Conservation (phyloP, 2,113 vertebrate species). For the Hemiscyllium ocellatum region DNA sequence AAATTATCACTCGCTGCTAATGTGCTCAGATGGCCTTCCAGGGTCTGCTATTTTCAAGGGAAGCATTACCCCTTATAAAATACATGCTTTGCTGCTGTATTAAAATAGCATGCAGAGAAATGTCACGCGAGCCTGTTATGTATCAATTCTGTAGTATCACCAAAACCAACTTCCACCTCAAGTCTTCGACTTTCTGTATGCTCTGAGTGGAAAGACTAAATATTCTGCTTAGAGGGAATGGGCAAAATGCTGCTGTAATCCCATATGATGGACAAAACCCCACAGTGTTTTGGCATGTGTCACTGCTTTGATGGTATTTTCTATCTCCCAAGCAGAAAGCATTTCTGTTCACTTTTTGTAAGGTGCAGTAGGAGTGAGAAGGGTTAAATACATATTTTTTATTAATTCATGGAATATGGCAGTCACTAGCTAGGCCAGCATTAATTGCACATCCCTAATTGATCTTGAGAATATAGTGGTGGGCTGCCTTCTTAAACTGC, state of each 20-base stretch:
- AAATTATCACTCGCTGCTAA: neutral
- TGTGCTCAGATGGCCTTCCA: neutral
- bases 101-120: neutral
- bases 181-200: neutral
- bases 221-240: neutral
- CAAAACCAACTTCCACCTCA: neutral
- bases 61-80: neutral
- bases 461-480: neutral
- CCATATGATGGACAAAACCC: neutral
- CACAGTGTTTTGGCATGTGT: neutral
- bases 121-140: neutral
- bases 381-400: neutral
- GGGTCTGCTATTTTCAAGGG: slow-evolving; percentile 7
- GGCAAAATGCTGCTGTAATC: neutral
- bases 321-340: neutral
- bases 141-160: neutral
- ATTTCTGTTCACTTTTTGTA: neutral
- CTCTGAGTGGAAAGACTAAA: neutral
- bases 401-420: neutral
- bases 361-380: neutral
- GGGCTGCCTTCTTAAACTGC: too few species aligned
- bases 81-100: neutral
- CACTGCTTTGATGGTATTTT: neutral
- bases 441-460: neutral
- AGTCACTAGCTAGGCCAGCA: neutral